Conservation (phyloP, 2,797 vertebrate genomes). For the Microcaecilia unicolor region DNA sequence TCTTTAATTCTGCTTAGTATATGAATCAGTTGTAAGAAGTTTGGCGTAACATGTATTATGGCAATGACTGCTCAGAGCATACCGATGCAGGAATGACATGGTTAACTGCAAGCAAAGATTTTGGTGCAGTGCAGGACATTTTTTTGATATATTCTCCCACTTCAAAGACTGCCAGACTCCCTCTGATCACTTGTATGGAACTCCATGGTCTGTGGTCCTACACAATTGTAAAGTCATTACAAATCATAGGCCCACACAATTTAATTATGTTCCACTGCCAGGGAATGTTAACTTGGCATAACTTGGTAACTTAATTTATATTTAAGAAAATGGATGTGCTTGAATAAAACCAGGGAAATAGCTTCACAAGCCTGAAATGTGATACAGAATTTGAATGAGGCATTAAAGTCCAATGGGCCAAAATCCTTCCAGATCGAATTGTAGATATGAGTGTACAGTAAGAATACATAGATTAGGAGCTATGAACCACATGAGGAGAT, state of each 20-base stretch:
- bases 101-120: conserved; percentile 27
- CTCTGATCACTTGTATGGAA: conserved; percentile 43
- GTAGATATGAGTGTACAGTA: conserved; percentile 7
- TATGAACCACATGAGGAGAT: too few relatives aligned
- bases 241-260: conserved; percentile 37
- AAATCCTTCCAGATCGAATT: conserved; percentile 1
- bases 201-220: conserved; percentile 31
- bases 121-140: conserved; percentile 14
- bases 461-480: too few relatives aligned
- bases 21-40: conserved; percentile 18
- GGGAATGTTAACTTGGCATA: conserved; percentile 28
- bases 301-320: conserved; percentile 39
- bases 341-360: conserved; percentile 28
- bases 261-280: conserved; percentile 31
- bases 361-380: conserved; percentile 22
- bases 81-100: conserved; percentile 12
- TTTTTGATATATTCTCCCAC: conserved; percentile 22
- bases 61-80: conserved; percentile 5
- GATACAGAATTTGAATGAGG: conserved; percentile 30
- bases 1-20: not conserved
- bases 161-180: conserved; percentile 27
- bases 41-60: not conserved
- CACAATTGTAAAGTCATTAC: conserved; percentile 38
- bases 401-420: conserved; percentile 26
- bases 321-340: conserved; percentile 30